These are phyloP conservation scores for Poeciliopsis prolifica DNA, from an alignment of 2,113 vertebrate species.

Conservation along the genomic window DNA sequence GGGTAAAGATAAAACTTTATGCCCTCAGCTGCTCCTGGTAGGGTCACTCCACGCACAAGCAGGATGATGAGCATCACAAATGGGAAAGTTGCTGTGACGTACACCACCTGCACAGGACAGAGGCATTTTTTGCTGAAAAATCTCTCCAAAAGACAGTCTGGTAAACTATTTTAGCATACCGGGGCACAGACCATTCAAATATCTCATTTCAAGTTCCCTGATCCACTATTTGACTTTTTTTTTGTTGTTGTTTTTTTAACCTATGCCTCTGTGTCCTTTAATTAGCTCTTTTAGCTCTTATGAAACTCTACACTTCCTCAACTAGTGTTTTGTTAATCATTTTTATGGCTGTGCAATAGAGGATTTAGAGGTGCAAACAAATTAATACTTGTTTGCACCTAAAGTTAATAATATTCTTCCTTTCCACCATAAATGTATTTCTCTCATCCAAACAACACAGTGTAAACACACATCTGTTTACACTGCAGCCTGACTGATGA, in stretches of 20 bases:
- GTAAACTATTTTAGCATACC: neutral
- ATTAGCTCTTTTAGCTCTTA: neutral
- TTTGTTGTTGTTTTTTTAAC: neutral
- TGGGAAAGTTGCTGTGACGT: conserved; percentile 96
- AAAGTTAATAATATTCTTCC: conserved; percentile 31
- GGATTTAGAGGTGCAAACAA: conserved; percentile 9
- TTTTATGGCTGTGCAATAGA: conserved; percentile 1
- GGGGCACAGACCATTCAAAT: too few relatives aligned
- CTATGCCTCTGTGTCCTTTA: neutral
- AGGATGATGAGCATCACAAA: conserved; percentile 97
- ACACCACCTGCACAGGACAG: conserved; percentile 82
- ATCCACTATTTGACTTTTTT: too few relatives aligned
- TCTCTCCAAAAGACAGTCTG: neutral
- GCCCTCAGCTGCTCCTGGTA: conserved; percentile 93
- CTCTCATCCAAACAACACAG: conserved; percentile 35
- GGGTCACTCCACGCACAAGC: conserved; percentile 92
- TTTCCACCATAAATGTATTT: conserved; percentile 36
- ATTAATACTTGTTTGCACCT: neutral
- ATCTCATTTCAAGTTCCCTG: too few relatives aligned
- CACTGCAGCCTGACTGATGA: conserved; percentile 64
- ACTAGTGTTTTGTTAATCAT: conserved; percentile 10
- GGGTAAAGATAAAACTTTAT: conserved; percentile 99
- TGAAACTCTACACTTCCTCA: conserved; percentile 1
- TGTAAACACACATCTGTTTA: conserved; percentile 29
- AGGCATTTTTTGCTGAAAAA: conserved; percentile 14